These are phyloP conservation scores for Pitta sordida DNA, from an alignment of 2,113 vertebrate genomes.

Conservation along the genomic window DNA sequence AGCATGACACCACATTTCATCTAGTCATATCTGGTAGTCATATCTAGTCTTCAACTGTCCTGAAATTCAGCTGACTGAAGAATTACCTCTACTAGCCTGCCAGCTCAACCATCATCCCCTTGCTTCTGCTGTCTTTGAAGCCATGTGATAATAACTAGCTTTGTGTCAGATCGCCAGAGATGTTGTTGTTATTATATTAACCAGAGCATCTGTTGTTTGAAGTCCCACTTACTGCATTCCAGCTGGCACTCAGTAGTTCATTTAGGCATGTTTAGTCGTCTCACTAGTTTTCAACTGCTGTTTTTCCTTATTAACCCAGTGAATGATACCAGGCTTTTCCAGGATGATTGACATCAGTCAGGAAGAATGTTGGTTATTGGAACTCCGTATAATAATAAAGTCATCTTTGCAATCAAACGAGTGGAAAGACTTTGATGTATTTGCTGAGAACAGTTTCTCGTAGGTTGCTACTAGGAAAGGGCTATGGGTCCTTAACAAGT, in stretches of 20 bases:
- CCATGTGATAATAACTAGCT: background rate
- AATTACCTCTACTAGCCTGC: background rate
- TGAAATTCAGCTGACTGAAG: background rate
- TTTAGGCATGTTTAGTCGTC: constrained; percentile 15
- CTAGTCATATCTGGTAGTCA: background rate
- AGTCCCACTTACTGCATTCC: constrained; percentile 10
- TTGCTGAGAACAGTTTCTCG: background rate
- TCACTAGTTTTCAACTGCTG: background rate
- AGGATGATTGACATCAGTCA: background rate
- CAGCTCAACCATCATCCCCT: background rate
- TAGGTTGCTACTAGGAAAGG: background rate
- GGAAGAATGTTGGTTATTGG: background rate
- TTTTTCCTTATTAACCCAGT: constrained; percentile 3
- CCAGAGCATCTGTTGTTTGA: background rate
- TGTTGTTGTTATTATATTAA: background rate
- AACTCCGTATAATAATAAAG: background rate
- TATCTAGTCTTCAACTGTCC: background rate
- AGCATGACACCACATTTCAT: background rate
- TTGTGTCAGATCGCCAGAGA: constrained; percentile 11
- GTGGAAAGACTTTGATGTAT: background rate
- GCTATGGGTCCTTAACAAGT: background rate
- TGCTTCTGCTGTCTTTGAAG: constrained; percentile 7
- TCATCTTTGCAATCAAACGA: background rate
- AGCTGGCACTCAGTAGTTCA: background rate
- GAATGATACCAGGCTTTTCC: background rate